Percentiles rank a stretch among this genome's conserved stretches.
These are phyloP conservation scores for Agelas oroides DNA, from an alignment of 37 sponge, comb jelly and placozoan genomes.

Conservation along the genomic window DNA sequence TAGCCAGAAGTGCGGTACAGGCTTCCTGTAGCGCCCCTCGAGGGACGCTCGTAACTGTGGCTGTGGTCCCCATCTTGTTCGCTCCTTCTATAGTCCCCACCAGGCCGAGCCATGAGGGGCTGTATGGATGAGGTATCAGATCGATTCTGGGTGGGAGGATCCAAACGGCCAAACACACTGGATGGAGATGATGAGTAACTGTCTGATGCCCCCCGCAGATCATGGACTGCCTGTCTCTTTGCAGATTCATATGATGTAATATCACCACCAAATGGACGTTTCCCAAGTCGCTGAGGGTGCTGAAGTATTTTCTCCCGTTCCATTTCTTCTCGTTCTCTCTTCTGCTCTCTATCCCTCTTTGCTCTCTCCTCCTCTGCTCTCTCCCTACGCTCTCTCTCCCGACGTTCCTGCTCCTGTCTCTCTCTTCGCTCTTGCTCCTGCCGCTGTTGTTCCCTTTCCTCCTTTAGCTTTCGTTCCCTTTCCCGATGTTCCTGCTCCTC, in stretches of 20 bases:
- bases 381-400: not conserved
- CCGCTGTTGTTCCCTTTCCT: conserved; percentile 11
- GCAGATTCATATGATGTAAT: too few species aligned
- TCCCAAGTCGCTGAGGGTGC: conserved; percentile 29
- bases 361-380: not conserved
- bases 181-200: not conserved
- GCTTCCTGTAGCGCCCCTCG: not conserved
- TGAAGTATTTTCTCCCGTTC: not conserved
- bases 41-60: too few species aligned
- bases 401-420: conserved; percentile 43
- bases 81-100: too few species aligned
- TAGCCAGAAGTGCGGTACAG: not conserved
- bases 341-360: conserved; percentile 21
- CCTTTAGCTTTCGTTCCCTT: conserved; percentile 5
- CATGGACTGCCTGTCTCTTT: conserved; percentile 13
- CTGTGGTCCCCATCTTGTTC: too few species aligned
- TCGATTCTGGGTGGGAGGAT: not conserved
- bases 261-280: not conserved
- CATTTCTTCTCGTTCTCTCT: conserved; percentile 35
- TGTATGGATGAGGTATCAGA: too few species aligned
- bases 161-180: conserved; percentile 25
- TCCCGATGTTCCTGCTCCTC: conserved; percentile 6
- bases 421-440: conserved; percentile 33
- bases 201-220: not conserved
- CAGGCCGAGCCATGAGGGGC: too few species aligned